Base-by-base conservation (phyloP, 2,888 invertebrate genomes). In the Artemia sp. region DNA sequence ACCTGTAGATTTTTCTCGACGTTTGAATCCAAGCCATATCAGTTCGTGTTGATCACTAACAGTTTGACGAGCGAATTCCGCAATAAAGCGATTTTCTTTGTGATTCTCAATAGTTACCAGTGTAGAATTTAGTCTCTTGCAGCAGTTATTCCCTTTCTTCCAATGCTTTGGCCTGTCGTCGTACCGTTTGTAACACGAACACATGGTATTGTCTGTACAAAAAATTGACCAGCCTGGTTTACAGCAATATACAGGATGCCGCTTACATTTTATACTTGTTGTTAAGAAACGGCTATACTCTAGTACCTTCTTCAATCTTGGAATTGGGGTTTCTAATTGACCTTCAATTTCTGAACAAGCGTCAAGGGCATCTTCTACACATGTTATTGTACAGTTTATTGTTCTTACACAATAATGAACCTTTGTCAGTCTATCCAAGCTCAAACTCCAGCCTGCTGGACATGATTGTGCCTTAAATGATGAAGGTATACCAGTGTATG, bases 171-270 rank as follows among this genome's bases (percentile, higher is more conserved):
- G 64, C 38, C 38, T 38, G 1, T 58, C 12, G 24, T 58, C 11
- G 10, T 58, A 58, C 8, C 64, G n/a, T 24, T 58, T 58, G 64
- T 58, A 58, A 24, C 64, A 58, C 64, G 64, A 58, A 10, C 64
- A 58, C n/a, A 24, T 10, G 9, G n/a, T 24, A n/a, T n/a, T 24
- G 14, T 58, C 14, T 10, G 64, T 19, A 24, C 64, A 58, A 58
- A 58, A 58, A 24, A 58, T 58, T 8, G 64, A 58, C 64, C 64
- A 58, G 24, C 64, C 64, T 19, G 64, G 0, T 58, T 58, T 58
- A 24, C 64, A 58, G 64, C 64, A 58, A 24, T 58, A 58, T 19
- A 58, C 64, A 58, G 64, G 64, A 24, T 58, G 64, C 64, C 24
- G n/a, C 64, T 58, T 58, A 24, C 64, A 58, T 2, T 2, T n/a